Conservation (phyloP, 1,140 invertebrate species). For the Atta cephalotes region DNA sequence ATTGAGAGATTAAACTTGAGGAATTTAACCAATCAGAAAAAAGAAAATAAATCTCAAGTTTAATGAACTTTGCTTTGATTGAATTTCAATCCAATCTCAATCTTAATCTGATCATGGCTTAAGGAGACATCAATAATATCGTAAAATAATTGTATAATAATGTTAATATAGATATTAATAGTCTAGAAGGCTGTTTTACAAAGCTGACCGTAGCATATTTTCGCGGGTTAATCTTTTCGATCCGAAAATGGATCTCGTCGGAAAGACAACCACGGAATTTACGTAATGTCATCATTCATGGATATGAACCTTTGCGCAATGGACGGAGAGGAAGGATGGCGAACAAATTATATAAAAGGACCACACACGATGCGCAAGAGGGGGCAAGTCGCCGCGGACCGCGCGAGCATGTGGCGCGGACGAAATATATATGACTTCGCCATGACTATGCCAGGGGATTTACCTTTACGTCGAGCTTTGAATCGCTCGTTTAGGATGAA, state of each 20-base stretch:
- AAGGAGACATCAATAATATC: no score
- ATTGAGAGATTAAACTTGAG: no score
- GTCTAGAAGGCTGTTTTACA: no score
- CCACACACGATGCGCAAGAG: conserved; percentile 80
- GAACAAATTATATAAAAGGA: conserved; percentile 82
- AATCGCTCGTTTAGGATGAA: conserved; percentile 84
- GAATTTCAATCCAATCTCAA: no score
- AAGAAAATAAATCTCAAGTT: no score
- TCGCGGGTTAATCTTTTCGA: neutral
- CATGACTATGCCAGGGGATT: conserved; percentile 81
- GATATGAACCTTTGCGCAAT: neutral
- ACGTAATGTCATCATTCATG: conserved; percentile 61
- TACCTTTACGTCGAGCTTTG: conserved; percentile 80
- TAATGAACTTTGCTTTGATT: no score
- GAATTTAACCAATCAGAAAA: no score
- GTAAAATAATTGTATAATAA: no score
- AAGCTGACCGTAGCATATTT: neutral
- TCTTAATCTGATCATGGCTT: no score
- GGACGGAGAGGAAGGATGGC: conserved; percentile 27
- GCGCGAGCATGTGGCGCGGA: conserved; percentile 56
- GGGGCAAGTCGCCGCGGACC: conserved; percentile 68
- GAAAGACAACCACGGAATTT: conserved; percentile 28
- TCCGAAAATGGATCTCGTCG: conserved; percentile 28
- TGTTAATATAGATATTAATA: no score
- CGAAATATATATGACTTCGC: conserved; percentile 81